phyloP scores from a whole-genome alignment of 2,888 invertebrate species.

The Melieria omissa region DNA sequence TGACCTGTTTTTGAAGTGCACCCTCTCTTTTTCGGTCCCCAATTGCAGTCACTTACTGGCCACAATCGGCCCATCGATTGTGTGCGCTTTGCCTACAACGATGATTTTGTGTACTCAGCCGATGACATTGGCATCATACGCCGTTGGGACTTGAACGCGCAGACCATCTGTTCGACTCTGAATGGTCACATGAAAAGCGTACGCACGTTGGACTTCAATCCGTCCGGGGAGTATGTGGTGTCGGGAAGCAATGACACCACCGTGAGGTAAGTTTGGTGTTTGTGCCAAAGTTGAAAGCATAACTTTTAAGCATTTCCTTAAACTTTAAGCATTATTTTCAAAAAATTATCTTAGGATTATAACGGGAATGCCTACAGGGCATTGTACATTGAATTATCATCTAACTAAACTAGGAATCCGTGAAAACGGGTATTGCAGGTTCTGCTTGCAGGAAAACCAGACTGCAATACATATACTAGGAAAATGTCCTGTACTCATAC shows the following conservation, averaged over 20 bases:
- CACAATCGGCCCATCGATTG: slow-evolving; percentile 95
- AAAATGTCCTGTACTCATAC: no score
- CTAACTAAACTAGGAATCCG: no score
- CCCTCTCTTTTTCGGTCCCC: slow-evolving; percentile 9
- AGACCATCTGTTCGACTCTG: slow-evolving; percentile 63
- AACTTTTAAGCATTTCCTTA: not conserved
- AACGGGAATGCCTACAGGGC: no score
- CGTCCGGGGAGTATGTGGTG: slow-evolving; percentile 92
- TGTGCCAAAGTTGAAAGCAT: not conserved
- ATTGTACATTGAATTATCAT: no score
- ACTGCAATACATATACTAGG: no score
- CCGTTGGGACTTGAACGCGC: slow-evolving; percentile 94
- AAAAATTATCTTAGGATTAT: no score
- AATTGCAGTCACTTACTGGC: slow-evolving; percentile 84
- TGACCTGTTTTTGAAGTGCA: not conserved
- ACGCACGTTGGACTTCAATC: slow-evolving; percentile 94
- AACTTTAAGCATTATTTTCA: no score
- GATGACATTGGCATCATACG: slow-evolving; percentile 93
- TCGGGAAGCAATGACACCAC: slow-evolving; percentile 94
- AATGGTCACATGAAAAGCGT: slow-evolving; percentile 81
- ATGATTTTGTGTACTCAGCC: slow-evolving; percentile 94
- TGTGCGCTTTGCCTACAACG: slow-evolving; percentile 93
- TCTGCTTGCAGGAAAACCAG: no score
- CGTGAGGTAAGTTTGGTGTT: slow-evolving; percentile 56
- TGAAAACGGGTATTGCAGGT: no score